Conservation (phyloP, 1,140 invertebrate genomes). For the Brachystomella parvula region DNA sequence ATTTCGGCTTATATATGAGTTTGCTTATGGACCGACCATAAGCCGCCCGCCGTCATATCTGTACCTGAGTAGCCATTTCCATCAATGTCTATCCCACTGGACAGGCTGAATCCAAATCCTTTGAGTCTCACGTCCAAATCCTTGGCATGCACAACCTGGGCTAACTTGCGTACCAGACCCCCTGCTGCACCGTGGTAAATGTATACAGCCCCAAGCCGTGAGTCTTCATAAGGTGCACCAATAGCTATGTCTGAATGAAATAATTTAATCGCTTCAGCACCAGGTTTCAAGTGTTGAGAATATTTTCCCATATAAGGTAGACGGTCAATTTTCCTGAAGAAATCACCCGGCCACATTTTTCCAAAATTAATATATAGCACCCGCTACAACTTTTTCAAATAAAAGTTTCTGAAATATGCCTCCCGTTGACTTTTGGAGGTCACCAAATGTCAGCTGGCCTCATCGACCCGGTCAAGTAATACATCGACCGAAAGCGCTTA, state of each 20-base stretch:
- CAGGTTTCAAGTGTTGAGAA: constrained; percentile 13
- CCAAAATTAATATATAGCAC: too few relatives aligned
- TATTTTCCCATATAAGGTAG: too few relatives aligned
- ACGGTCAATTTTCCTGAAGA: too few relatives aligned
- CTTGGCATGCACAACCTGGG: constrained; percentile 23
- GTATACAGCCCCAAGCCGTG: constrained; percentile 47
- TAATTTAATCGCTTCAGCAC: constrained; percentile 4
- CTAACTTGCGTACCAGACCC: constrained; percentile 1
- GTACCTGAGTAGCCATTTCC: constrained; percentile 46
- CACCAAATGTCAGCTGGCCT: too few relatives aligned
- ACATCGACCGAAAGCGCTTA: too few relatives aligned
- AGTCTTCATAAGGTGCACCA: constrained; percentile 51
- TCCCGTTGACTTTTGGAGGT: too few relatives aligned
- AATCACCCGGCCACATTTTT: too few relatives aligned
- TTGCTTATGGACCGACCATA: neutral
- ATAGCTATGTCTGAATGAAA: constrained; percentile 45
- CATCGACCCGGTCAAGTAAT: too few relatives aligned
- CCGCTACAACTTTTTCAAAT: too few relatives aligned
- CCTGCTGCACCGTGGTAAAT: constrained; percentile 47
- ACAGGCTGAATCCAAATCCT: constrained; percentile 45
- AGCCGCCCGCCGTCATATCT: neutral
- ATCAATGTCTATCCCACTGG: constrained; percentile 45
- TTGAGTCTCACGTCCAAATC: neutral
- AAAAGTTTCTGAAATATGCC: too few relatives aligned
- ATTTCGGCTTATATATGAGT: constrained; percentile 32